Conservation (phyloP, 2,113 vertebrate genomes). For the Gavialis gangeticus region DNA sequence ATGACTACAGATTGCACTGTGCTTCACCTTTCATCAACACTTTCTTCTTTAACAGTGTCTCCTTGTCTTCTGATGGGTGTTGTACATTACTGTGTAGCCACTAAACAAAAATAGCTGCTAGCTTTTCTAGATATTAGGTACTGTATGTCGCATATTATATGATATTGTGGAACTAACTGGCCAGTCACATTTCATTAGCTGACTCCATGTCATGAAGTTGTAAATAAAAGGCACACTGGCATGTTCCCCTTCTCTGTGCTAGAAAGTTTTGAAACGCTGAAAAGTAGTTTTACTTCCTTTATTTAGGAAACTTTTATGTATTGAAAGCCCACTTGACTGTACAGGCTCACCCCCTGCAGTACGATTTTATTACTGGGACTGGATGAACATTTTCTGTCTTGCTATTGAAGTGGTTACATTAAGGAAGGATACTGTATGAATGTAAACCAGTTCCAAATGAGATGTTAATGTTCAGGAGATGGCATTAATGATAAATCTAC, state of each 20-base stretch:
- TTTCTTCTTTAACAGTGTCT: neutral
- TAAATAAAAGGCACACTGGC: neutral
- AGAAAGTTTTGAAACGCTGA: neutral
- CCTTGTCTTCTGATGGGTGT: neutral
- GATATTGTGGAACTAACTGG: neutral
- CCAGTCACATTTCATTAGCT: neutral
- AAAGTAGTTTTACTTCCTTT: neutral
- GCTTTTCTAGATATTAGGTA: neutral
- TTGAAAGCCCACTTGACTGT: neutral
- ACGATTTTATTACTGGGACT: neutral
- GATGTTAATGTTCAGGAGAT: neutral
- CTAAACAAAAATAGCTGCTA: too few species aligned
- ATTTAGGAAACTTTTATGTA: neutral
- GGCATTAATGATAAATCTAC: neutral
- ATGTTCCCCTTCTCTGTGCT: neutral
- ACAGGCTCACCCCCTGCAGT: neutral
- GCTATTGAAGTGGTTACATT: neutral
- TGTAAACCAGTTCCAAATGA: neutral
- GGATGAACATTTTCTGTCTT: neutral
- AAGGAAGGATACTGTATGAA: neutral
- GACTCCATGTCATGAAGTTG: neutral
- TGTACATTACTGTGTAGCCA: neutral
- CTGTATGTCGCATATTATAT: neutral
- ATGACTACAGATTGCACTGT: accelerated
- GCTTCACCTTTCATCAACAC: neutral